These are phyloP conservation scores for Amaurobius ferox DNA, from an alignment of 2,888 invertebrate genomes.

Conservation along the genomic window DNA sequence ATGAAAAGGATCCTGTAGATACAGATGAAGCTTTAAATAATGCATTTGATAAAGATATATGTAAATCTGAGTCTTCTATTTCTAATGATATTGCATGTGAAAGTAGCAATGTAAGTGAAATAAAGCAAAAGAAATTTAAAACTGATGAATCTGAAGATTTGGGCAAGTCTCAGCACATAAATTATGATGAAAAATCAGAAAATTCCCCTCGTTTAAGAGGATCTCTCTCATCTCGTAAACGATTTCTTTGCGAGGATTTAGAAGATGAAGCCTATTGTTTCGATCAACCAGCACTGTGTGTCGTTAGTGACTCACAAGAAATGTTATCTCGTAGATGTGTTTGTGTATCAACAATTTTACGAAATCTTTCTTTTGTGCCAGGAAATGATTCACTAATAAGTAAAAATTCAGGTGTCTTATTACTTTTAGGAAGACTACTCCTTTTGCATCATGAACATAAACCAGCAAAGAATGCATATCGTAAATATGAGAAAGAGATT, in stretches of 20 bases:
- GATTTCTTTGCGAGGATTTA: slow-evolving; percentile 87
- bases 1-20: neutral
- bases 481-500: slow-evolving; percentile 78
- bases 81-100: neutral
- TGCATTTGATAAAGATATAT: slow-evolving; percentile 63
- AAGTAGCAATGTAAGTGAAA: slow-evolving; percentile 54
- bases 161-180: slow-evolving; percentile 59
- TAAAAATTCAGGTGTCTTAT: slow-evolving; percentile 90
- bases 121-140: slow-evolving; percentile 57
- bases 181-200: slow-evolving; percentile 50
- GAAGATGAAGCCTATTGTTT: slow-evolving; percentile 95
- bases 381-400: slow-evolving; percentile 96
- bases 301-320: slow-evolving; percentile 91
- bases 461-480: slow-evolving; percentile 87
- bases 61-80: slow-evolving; percentile 14
- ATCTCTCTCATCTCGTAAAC: slow-evolving; percentile 87
- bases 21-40: neutral
- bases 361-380: slow-evolving; percentile 98
- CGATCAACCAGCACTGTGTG: slow-evolving; percentile 91
- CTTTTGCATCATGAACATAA: slow-evolving; percentile 95
- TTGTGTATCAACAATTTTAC: slow-evolving; percentile 95
- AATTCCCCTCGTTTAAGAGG: slow-evolving; percentile 82
- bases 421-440: slow-evolving; percentile 92
- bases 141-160: neutral
- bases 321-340: slow-evolving; percentile 92